phyloP scores from a whole-genome alignment of 2,888 invertebrate genomes.

The Acrocyrtus sp. region DNA sequence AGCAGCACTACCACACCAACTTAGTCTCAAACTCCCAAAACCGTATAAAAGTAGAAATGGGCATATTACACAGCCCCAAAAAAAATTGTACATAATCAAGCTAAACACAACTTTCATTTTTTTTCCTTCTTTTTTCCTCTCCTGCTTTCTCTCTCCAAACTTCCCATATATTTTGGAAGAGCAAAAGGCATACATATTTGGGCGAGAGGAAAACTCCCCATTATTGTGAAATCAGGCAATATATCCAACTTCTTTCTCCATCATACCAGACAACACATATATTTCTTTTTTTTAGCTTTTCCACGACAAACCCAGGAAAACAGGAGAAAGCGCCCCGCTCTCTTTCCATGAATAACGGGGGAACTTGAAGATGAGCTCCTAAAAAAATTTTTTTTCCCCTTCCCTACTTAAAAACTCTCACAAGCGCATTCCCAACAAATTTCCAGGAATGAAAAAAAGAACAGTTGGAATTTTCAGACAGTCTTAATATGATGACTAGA shows the following conservation, averaged over 20 bases:
- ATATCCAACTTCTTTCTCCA: too few species aligned
- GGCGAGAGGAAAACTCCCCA: background rate
- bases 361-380: constrained; percentile 37
- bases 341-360: constrained; percentile 51
- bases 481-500: too few species aligned
- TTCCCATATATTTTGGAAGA: background rate
- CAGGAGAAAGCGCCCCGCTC: constrained; percentile 28
- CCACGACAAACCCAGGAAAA: constrained; percentile 41
- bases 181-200: background rate
- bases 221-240: constrained; percentile 48
- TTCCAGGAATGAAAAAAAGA: too few species aligned
- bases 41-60: too few species aligned
- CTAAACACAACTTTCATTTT: constrained; percentile 24
- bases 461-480: too few species aligned
- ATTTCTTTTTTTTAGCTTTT: too few species aligned
- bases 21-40: too few species aligned
- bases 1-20: background rate
- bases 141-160: background rate
- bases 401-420: too few species aligned
- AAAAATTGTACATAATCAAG: constrained; percentile 35
- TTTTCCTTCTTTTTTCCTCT: background rate
- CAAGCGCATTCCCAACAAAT: too few species aligned
- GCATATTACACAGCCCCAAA: too few species aligned
- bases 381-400: too few species aligned
- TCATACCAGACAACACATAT: too few species aligned